Evolutionary conservation across 1,140 invertebrate genomes (phyloP), one percentile per base, ranked within the genome.

Genomic region (Conus betulinus): DNA sequence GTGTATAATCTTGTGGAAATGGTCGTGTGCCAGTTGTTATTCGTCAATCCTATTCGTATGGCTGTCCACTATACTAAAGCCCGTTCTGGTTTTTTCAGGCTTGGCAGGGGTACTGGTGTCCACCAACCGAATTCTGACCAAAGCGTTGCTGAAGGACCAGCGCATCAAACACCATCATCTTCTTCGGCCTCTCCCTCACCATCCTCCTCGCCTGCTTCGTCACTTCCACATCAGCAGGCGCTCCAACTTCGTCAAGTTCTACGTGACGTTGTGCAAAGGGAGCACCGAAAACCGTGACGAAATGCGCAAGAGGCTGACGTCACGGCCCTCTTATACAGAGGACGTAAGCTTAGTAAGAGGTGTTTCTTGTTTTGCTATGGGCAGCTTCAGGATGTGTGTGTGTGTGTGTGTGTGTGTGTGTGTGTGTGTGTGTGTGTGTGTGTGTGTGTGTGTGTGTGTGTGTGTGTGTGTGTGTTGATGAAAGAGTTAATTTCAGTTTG

Each of bases 31-130:
- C n/a, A n/a, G n/a, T n/a, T n/a, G n/a, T n/a, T n/a, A n/a, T n/a
- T n/a, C n/a, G n/a, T n/a, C 39, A 39, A 39, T 3, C 0, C 39
- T 39, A 39, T 39, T 39, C 39, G 39, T 39, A 39, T 39, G 39
- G 39, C 39, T 39, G 3, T 39, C 39, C 39, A 39, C 39, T 39
- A 39, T 39, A 39, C 39, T 39, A 39, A 39, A 39, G 0, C 39
- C 57, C 1, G 15, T 15, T 60, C 57, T 15, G 15, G 8, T 82
- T 52, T 82, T n/a, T 93, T 84, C 91, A 98, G 97, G 97, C 96
- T 97, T 97, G 55, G 98, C 98, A 27, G 98, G 98, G 11, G 97
- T 98, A 87, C 96, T 98, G 95, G 97, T 98, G 6, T 98, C 98
- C 17, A 94, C 97, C 2, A 98, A 97, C 94, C 96, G 98, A 51